Percentiles rank a stretch among this genome's conserved stretches.
Conservation (phyloP, 2,888 invertebrate genomes). For the Cheilosia impressa region DNA sequence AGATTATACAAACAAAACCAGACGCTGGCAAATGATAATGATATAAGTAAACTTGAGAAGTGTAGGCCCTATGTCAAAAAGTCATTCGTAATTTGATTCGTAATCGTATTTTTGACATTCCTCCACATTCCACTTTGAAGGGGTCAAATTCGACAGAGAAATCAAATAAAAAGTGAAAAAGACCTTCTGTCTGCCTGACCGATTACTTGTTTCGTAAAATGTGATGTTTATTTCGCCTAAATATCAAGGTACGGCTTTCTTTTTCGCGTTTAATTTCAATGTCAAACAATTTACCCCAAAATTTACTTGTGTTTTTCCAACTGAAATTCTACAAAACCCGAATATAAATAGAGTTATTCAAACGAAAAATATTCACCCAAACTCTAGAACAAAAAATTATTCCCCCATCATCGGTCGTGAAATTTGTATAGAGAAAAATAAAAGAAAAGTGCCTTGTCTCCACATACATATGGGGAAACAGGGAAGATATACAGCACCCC, state of each 20-base stretch:
- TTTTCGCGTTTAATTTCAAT: conserved; percentile 1
- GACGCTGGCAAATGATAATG: too few species aligned
- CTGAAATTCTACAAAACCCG: background rate
- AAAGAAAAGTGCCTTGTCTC: conserved; percentile 56
- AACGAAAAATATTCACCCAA: conserved; percentile 14
- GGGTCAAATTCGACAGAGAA: conserved; percentile 47
- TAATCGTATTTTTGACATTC: conserved; percentile 36
- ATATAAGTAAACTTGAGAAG: conserved; percentile 14
- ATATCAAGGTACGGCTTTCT: conserved; percentile 76
- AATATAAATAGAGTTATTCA: conserved; percentile 12
- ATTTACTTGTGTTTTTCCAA: background rate
- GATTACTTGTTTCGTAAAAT: conserved; percentile 77
- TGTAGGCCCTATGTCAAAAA: background rate
- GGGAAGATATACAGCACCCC: conserved; percentile 60
- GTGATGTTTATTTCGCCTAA: conserved; percentile 78
- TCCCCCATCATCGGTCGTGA: conserved; percentile 56
- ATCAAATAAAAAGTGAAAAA: conserved; percentile 56
- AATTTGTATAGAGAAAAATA: conserved; percentile 49
- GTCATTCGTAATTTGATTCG: conserved; percentile 25
- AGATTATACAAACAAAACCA: too few species aligned
- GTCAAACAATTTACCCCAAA: background rate
- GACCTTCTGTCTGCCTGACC: conserved; percentile 75
- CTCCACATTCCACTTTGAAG: conserved; percentile 26
- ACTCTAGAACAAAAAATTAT: conserved; percentile 23
- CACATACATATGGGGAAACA: conserved; percentile 49